Evolutionary conservation across 2,797 vertebrate genomes (phyloP).

Genomic region (Eulemur rubriventer): DNA sequence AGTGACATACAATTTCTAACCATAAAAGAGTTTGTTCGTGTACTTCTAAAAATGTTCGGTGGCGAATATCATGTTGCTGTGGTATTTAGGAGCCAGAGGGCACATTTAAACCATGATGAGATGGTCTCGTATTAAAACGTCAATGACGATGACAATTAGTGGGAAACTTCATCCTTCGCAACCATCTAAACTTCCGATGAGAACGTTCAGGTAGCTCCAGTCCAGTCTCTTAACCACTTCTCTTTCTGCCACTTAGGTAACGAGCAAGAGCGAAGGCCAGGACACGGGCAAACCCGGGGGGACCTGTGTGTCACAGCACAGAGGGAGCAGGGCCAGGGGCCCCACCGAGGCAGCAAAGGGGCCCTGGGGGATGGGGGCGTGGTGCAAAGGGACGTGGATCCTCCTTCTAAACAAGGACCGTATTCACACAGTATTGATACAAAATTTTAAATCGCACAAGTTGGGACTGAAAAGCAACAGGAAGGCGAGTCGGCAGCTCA

Average conservation of each 20-base stretch:
- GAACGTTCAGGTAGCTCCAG: background rate
- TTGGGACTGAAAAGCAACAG: background rate
- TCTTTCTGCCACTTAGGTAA: background rate
- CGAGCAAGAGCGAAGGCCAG: background rate
- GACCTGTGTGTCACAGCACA: accelerated
- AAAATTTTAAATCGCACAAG: background rate
- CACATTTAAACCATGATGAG: background rate
- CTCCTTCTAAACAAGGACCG: background rate
- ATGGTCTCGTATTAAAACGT: background rate
- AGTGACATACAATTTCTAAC: background rate
- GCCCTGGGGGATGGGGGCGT: accelerated
- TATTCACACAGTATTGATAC: background rate
- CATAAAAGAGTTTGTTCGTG: too few relatives aligned
- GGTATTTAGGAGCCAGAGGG: background rate
- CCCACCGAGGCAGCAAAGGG: accelerated
- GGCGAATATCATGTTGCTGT: too few relatives aligned
- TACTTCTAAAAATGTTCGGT: too few relatives aligned
- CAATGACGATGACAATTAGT: accelerated
- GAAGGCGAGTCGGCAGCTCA: background rate
- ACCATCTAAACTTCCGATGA: background rate
- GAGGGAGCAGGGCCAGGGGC: background rate
- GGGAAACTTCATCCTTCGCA: background rate
- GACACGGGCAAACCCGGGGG: too few relatives aligned
- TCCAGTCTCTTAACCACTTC: background rate
- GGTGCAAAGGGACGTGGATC: background rate